These are phyloP conservation scores for Catocala nupta DNA, from an alignment of 2,888 invertebrate genomes.

Conservation along the genomic window DNA sequence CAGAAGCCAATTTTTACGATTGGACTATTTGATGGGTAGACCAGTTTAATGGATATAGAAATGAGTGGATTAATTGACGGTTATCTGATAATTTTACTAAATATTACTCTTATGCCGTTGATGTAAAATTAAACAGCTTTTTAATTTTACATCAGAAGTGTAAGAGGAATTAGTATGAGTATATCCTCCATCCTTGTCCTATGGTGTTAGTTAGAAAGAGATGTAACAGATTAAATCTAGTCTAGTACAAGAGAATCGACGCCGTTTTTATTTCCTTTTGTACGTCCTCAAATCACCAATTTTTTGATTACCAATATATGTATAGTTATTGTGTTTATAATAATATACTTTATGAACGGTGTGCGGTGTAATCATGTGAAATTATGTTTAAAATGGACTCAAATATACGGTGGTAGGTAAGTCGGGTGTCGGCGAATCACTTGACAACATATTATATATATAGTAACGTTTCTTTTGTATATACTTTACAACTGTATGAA, in stretches of 20 bases:
- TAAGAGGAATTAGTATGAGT: not conserved
- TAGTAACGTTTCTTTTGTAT: not conserved
- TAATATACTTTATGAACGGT: constrained; percentile 38
- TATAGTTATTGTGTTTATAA: constrained; percentile 37
- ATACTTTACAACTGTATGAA: not conserved
- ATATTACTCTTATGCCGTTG: not conserved
- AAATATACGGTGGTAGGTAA: constrained; percentile 44
- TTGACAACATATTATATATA: not conserved
- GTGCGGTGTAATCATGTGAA: constrained; percentile 43
- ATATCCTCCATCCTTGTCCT: not conserved
- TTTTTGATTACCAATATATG: constrained; percentile 44
- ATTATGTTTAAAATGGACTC: constrained; percentile 35
- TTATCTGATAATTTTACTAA: not conserved
- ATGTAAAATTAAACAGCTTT: not conserved
- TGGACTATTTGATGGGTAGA: too few species aligned
- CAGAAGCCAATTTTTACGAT: too few species aligned
- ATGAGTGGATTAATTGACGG: too few species aligned
- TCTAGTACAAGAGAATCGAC: not conserved
- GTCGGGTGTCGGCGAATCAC: constrained; percentile 40
- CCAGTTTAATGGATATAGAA: too few species aligned
- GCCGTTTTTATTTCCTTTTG: constrained; percentile 21
- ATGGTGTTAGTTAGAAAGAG: not conserved
- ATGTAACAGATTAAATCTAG: not conserved
- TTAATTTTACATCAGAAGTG: not conserved
- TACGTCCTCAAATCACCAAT: constrained; percentile 33